Percentiles rank a stretch among this genome's conserved stretches.
phyloP scores from a whole-genome alignment of 2,888 invertebrate genomes.

The Ditylenchus weischeri region DNA sequence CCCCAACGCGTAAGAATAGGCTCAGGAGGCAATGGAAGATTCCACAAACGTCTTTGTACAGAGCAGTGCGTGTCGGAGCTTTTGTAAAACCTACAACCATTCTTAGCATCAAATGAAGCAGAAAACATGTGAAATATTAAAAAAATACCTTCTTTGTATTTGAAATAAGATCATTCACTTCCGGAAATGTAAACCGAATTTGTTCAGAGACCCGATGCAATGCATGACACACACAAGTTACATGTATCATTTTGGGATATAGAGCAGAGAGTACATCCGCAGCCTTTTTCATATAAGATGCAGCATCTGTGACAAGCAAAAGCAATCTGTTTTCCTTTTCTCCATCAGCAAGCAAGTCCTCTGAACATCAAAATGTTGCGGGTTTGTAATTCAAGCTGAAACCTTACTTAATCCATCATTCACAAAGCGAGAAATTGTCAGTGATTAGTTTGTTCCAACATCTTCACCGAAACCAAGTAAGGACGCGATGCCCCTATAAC shows the following conservation, averaged over 20 bases:
- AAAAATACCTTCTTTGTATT: conserved; percentile 18
- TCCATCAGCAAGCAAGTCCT: background rate
- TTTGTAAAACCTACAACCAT: conserved; percentile 12
- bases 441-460: background rate
- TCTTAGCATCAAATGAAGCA: background rate
- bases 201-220: conserved; percentile 5
- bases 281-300: conserved; percentile 6
- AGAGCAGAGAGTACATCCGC: too few relatives aligned
- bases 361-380: background rate
- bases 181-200: background rate
- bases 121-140: background rate
- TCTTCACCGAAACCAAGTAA: background rate
- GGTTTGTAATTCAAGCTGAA: conserved; percentile 6
- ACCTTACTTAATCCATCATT: conserved; percentile 8
- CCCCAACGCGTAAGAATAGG: background rate
- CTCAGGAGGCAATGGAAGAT: conserved; percentile 3
- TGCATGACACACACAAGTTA: conserved; percentile 17
- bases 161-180: conserved; percentile 4
- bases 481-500: too few relatives aligned
- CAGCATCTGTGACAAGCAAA: conserved; percentile 14
- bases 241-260: background rate
- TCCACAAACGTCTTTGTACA: background rate
- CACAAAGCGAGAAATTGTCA: conserved; percentile 9
- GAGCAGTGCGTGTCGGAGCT: conserved; percentile 3
- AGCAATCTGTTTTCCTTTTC: conserved; percentile 8